A percentile compares a stretch with the other conserved stretches of the same genome.
These are phyloP conservation scores for Agrilus biguttatus DNA, from an alignment of 2,888 invertebrate species.

Conservation along the genomic window DNA sequence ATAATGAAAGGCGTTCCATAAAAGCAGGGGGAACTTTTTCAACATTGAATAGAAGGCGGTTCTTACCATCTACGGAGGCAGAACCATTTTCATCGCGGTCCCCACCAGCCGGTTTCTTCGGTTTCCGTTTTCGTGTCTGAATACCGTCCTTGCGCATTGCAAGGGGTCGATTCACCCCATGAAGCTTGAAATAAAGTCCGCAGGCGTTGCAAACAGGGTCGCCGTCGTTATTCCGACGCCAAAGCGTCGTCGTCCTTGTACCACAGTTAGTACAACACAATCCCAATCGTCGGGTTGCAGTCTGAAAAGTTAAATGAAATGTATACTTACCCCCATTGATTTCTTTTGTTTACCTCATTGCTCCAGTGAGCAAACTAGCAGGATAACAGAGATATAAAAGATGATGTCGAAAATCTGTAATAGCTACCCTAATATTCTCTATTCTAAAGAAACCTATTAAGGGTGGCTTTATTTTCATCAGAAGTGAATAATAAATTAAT, in stretches of 20 bases:
- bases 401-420: no score
- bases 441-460: no score
- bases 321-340: not conserved
- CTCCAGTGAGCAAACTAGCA: no score
- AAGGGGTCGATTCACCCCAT: constrained; percentile 81
- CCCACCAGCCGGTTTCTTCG: constrained; percentile 58
- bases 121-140: constrained; percentile 89
- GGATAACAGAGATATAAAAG: no score
- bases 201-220: constrained; percentile 99
- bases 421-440: no score
- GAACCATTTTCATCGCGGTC: constrained; percentile 27
- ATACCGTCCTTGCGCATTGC: constrained; percentile 96
- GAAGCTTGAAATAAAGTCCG: constrained; percentile 91
- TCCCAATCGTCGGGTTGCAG: constrained; percentile 75
- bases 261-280: constrained; percentile 94
- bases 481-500: no score
- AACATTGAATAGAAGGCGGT: not conserved
- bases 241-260: constrained; percentile 92
- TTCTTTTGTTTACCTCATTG: no score
- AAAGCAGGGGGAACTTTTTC: no score
- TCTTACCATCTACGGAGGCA: constrained; percentile 27
- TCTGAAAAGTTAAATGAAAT: constrained; percentile 41
- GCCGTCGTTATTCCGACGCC: constrained; percentile 95
- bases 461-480: no score
- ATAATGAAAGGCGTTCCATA: no score